phyloP scores from a whole-genome alignment of 1,140 invertebrate genomes.

The Prorops nasuta region DNA sequence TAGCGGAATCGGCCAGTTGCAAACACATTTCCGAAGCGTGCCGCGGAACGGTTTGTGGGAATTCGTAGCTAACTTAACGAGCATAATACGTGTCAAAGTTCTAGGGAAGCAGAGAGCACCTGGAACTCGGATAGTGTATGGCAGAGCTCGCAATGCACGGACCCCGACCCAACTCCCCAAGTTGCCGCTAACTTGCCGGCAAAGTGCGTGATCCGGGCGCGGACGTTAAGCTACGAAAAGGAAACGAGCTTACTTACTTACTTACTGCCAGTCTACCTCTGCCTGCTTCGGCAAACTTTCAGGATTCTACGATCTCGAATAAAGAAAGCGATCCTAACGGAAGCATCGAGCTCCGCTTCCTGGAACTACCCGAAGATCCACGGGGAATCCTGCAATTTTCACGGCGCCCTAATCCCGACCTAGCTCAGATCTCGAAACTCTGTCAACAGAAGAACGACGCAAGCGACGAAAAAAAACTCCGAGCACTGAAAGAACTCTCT shows the following conservation, averaged over 20 bases:
- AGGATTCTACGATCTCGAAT: not conserved
- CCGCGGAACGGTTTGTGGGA: slow-evolving; percentile 5
- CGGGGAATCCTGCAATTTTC: too few relatives aligned
- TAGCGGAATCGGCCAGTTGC: slow-evolving; percentile 22
- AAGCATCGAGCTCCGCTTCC: too few relatives aligned
- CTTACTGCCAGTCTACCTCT: slow-evolving; percentile 3
- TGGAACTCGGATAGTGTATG: slow-evolving; percentile 14
- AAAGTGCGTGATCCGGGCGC: slow-evolving; percentile 32
- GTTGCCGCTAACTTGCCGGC: slow-evolving; percentile 25
- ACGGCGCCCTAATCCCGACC: too few relatives aligned
- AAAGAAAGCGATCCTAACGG: slow-evolving; percentile 17
- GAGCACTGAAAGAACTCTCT: too few relatives aligned
- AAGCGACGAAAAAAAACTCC: too few relatives aligned
- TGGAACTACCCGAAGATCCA: too few relatives aligned
- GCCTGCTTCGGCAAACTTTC: not conserved
- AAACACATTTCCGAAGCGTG: slow-evolving; percentile 10
- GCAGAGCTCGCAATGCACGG: not conserved
- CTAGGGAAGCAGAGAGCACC: slow-evolving; percentile 22
- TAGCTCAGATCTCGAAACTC: too few relatives aligned
- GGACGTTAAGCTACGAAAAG: slow-evolving; percentile 17
- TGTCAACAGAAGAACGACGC: too few relatives aligned
- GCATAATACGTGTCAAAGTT: slow-evolving; percentile 43
- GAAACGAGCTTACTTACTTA: slow-evolving; percentile 16
- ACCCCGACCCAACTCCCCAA: slow-evolving; percentile 8
- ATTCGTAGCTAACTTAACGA: slow-evolving; percentile 33